phyloP scores from a whole-genome alignment of 2,113 vertebrate genomes.

The Hippopotamus amphibius region DNA sequence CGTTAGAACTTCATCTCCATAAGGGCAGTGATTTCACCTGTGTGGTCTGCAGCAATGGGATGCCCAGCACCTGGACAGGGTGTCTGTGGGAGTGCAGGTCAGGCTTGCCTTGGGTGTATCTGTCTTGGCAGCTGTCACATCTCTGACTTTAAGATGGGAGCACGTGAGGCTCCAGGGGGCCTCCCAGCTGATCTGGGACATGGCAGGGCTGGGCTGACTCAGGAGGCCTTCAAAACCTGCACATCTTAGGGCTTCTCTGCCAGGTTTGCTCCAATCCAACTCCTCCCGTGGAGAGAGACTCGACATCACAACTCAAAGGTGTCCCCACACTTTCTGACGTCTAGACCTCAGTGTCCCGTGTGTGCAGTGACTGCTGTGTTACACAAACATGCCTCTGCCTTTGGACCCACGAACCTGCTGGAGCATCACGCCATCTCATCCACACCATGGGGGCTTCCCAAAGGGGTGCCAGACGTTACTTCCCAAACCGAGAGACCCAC shows the following conservation, averaged over 20 bases:
- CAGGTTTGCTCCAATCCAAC: not conserved
- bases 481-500: not conserved
- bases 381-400: not conserved
- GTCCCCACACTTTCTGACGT: not conserved
- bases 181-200: not conserved
- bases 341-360: not conserved
- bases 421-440: too few relatives aligned
- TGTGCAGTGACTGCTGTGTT: too few relatives aligned
- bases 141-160: not conserved
- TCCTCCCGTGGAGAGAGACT: not conserved
- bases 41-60: not conserved
- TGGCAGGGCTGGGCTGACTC: not conserved
- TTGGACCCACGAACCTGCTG: fast-evolving
- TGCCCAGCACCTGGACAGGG: not conserved
- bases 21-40: not conserved
- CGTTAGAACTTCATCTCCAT: not conserved
- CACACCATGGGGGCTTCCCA: too few relatives aligned
- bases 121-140: not conserved
- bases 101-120: not conserved
- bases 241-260: not conserved
- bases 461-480: fast-evolving
- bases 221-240: fast-evolving
- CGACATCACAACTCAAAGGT: not conserved
- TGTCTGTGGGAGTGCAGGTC: not conserved
- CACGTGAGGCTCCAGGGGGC: not conserved